Evolutionary conservation across 2,888 invertebrate species (phyloP), one percentile per base, ranked within the genome.

Genomic region (Melieria crassipennis): DNA sequence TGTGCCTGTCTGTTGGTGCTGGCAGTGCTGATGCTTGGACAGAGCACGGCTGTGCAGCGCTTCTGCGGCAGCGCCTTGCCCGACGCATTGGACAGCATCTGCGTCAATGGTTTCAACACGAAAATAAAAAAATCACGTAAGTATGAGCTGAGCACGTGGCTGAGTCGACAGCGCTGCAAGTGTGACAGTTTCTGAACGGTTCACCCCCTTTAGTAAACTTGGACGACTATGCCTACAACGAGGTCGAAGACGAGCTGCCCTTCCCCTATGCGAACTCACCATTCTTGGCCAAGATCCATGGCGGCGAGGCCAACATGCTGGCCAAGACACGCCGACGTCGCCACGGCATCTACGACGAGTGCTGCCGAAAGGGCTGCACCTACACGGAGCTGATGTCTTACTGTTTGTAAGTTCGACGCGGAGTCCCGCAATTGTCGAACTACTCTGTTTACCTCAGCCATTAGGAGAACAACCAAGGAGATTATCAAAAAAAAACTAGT

Each of bases 311-410:
- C 4, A 70, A 74, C 11, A 69, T 75, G 1, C 48, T 82, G 73
- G 61, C 81, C 16, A 75, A 81, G 42, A 79, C 78, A 4, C 80
- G 84, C 4, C 76, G 79, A 5, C 79, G 80, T 10, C 79, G 84
- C 3, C 70, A 76, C 13, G 80, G 80, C 5, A 71, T 81, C 62
- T 71, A 75, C 62, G 81, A 84, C 45, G 81, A 84, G 47, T 84
- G 84, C 55, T 84, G 84, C 71, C 43, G 43, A 4, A 82, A 81
- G 46, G 42, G 77, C 2, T 84, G 84, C 66, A 65, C 76, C 46
- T 65, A 60, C 5, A 16, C 6, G 0, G 82, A 84, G 43, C 71
- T 84, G 0, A 11, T 10, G 2, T 62, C 74, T 5, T 84, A 82
- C 61, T 85, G 85, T 66, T 65, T 76, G 46, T 73, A 76, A 75